phyloP scores from a whole-genome alignment of 2,888 invertebrate genomes.

The Zygogramma bicolorata region DNA sequence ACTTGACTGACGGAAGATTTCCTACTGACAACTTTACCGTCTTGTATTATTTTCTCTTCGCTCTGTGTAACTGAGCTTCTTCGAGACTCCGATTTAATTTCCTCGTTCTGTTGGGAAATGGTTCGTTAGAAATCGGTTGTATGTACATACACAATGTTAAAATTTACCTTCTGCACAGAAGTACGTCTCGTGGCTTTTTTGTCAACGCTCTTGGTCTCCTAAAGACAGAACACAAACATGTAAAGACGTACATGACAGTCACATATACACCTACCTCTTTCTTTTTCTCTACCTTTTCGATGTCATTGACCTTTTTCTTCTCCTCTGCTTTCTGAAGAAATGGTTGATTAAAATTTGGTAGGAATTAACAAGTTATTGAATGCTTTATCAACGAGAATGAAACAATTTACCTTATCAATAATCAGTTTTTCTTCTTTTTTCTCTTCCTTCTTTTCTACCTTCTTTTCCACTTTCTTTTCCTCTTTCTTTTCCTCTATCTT shows the following conservation, averaged over 20 bases:
- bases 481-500: constrained; percentile 61
- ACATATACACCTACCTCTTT: constrained; percentile 56
- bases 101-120: constrained; percentile 58
- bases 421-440: constrained; percentile 50
- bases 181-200: constrained; percentile 67
- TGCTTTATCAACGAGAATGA: neutral
- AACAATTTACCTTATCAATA: constrained; percentile 36
- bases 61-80: constrained; percentile 62
- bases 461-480: constrained; percentile 55
- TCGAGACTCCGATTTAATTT: constrained; percentile 63
- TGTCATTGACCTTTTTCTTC: constrained; percentile 62
- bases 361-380: neutral
- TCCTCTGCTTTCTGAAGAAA: constrained; percentile 56
- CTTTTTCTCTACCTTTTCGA: constrained; percentile 59
- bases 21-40: constrained; percentile 62
- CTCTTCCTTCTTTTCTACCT: constrained; percentile 59
- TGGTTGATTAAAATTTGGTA: neutral
- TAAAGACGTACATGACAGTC: constrained; percentile 43
- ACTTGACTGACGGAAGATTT: constrained; percentile 64
- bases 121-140: neutral
- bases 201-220: constrained; percentile 72
- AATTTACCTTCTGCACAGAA: constrained; percentile 60
- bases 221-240: constrained; percentile 47
- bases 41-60: constrained; percentile 63
- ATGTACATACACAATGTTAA: constrained; percentile 6